Evolutionary conservation across 2,888 invertebrate species (phyloP).

Genomic region (Himalopsyche tibetana): DNA sequence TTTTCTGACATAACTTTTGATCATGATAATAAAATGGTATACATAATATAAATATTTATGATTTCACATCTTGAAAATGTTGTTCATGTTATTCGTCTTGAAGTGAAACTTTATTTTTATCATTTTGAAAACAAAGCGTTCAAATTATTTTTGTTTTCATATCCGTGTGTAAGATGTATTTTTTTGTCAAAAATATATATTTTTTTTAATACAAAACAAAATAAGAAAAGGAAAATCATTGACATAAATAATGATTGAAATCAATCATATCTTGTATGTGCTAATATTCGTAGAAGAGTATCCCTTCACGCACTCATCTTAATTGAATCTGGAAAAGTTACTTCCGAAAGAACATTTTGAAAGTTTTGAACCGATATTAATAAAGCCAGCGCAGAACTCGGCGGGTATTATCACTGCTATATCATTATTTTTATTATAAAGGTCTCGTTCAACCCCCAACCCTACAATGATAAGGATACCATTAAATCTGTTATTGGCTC

Average conservation of each 20-base stretch:
- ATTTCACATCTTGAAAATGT: too few species aligned
- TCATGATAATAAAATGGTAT: too few species aligned
- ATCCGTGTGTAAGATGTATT: too few species aligned
- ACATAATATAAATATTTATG: too few species aligned
- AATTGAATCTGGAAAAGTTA: slow-evolving; percentile 49
- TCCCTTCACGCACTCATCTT: slow-evolving; percentile 29
- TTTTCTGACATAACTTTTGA: too few species aligned
- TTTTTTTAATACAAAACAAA: too few species aligned
- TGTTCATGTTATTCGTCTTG: too few species aligned
- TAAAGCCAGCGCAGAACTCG: slow-evolving; percentile 54
- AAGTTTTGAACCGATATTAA: slow-evolving; percentile 58
- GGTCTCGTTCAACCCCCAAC: slow-evolving; percentile 68
- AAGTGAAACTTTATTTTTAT: too few species aligned
- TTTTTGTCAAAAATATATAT: too few species aligned
- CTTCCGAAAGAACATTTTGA: slow-evolving; percentile 57
- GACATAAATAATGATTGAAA: not conserved
- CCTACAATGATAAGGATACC: slow-evolving; percentile 65
- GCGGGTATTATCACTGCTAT: slow-evolving; percentile 61
- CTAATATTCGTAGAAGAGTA: not conserved
- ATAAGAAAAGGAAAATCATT: not conserved
- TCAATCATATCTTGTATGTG: not conserved
- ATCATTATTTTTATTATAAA: slow-evolving; percentile 61
- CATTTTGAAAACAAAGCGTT: too few species aligned
- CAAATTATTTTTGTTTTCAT: too few species aligned
- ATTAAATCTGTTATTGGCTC: slow-evolving; percentile 71